phyloP scores from a whole-genome alignment of 2,113 vertebrate species.

The Capreolus pygargus region DNA sequence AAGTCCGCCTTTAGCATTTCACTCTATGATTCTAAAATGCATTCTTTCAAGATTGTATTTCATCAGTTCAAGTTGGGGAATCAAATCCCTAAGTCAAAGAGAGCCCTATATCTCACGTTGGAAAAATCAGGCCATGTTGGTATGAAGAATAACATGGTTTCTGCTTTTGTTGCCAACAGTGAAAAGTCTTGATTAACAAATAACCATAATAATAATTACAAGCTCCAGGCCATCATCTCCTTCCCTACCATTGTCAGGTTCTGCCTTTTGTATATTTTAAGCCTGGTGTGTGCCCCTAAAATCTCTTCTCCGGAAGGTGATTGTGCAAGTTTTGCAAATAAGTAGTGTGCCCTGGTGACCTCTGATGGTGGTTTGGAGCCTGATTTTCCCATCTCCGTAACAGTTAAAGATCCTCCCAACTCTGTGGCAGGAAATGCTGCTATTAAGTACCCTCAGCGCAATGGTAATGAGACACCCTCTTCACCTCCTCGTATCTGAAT shows the following conservation, averaged over 20 bases:
- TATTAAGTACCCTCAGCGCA: conserved; percentile 14
- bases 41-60: neutral
- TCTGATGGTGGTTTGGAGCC: conserved; percentile 16
- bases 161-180: conserved; percentile 23
- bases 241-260: conserved; percentile 32
- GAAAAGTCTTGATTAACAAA: conserved; percentile 66
- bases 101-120: neutral
- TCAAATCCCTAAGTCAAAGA: neutral
- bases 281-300: neutral
- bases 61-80: neutral
- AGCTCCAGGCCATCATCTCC: neutral
- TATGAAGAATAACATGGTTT: neutral
- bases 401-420: conserved; percentile 52
- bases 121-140: neutral
- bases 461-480: conserved; percentile 22
- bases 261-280: neutral
- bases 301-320: neutral
- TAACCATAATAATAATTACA: conserved; percentile 42
- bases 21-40: neutral
- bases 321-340: neutral
- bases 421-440: conserved; percentile 44
- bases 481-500: conserved; percentile 29
- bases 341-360: neutral
- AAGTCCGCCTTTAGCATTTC: neutral
- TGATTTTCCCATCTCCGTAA: conserved; percentile 29